These are phyloP conservation scores for Spea multiplicata DNA, from an alignment of 2,113 vertebrate species.

Conservation along the genomic window DNA sequence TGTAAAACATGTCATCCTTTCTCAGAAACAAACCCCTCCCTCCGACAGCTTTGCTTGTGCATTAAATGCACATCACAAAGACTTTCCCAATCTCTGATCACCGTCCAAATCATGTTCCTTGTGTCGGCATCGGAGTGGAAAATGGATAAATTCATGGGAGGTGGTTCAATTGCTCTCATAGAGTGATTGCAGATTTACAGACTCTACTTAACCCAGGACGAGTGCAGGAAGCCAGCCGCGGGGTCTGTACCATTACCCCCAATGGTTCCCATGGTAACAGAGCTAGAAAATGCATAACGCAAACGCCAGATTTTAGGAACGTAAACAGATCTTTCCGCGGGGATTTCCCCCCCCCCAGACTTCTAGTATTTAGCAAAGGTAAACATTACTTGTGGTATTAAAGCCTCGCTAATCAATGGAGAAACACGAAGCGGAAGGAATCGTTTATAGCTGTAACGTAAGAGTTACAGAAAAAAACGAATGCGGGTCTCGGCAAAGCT, in stretches of 20 bases:
- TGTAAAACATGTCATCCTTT: neutral
- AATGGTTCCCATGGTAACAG: slow-evolving; percentile 1
- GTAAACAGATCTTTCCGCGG: neutral
- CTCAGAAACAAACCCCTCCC: neutral
- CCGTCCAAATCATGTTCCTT: neutral
- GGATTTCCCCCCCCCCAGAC: neutral
- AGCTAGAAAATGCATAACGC: neutral
- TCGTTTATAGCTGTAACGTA: neutral
- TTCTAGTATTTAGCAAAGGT: neutral
- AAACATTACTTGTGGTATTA: neutral
- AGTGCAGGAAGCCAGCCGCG: neutral
- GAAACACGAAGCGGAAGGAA: neutral
- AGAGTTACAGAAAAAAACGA: neutral
- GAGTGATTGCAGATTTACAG: slow-evolving; percentile 4
- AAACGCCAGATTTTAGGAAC: neutral
- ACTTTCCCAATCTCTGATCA: neutral
- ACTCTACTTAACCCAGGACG: neutral
- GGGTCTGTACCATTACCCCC: neutral
- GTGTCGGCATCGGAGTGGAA: neutral
- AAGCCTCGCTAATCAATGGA: neutral
- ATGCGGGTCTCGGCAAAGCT: neutral
- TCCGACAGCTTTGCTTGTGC: neutral
- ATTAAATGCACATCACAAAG: neutral
- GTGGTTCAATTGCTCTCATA: slow-evolving; percentile 5
- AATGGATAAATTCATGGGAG: neutral